Evolutionary conservation across 2,113 vertebrate genomes (phyloP), one percentile per base, ranked within the genome.

Genomic region (Casuarius casuarius): DNA sequence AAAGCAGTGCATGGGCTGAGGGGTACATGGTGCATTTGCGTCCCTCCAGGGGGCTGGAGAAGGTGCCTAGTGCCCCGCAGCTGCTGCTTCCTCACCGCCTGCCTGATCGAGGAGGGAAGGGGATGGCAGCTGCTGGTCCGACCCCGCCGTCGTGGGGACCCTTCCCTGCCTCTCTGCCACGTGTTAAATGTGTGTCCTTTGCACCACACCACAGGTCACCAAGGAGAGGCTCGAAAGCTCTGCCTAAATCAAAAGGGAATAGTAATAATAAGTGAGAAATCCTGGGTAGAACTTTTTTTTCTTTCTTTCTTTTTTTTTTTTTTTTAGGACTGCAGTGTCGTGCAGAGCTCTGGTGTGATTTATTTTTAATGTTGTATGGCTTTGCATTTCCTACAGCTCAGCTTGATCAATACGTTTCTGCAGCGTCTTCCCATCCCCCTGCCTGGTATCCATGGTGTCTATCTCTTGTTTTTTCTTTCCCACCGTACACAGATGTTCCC

Each of bases 381-480:
- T 20, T 74, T 0, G 0, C 74, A 23, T 79, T 92, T 91, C 66
- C 49, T 44, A 76, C 56, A 86, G 40, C 28, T 85, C 1, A 0
- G 26, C 66, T 82, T 29, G 44, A 75, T 73, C 61, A 46, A 26
- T 51, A 31, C 0, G 0, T 11, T 59, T 86, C 72, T 66, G 89
- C 78, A 68, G 48, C 58, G 14, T 25, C 49, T 40, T 17, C 31
- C 17, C n/a, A 3, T 70, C 56, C 56, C 70, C 22, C 79, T 33
- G 31, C 75, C 66, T 49, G 1, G 0, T 40, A 58, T 1, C 3
- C 0, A 0, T 35, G 38, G 66, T 0, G 1, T 76, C 94, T 59
- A 40, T 51, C 56, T 66, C n/a, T 58, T 75, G 35, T 56, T 87
- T 91, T 84, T 33, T 71, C 19, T 44, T 92, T 85, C 44, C 52